Evolutionary conservation across 1,140 invertebrate species (phyloP).

Genomic region (Littorina saxatilis): DNA sequence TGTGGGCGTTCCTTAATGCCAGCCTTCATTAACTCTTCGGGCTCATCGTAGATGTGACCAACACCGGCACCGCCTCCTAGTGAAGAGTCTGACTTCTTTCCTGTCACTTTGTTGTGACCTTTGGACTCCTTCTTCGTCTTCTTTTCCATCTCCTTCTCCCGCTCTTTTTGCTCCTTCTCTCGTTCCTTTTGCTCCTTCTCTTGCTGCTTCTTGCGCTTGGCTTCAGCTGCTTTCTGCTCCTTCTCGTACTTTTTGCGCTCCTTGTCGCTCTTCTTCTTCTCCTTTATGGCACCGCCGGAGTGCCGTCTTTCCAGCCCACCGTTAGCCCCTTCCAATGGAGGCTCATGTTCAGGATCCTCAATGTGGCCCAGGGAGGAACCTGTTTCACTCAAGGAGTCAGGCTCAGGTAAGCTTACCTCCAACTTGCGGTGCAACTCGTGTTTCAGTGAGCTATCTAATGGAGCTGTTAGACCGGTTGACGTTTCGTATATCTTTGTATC

Average conservation of each 20-base stretch:
- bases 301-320: background rate
- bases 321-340: background rate
- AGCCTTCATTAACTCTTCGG: background rate
- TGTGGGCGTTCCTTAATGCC: background rate
- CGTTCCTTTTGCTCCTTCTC: conserved; percentile 15
- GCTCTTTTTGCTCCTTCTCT: conserved; percentile 22
- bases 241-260: conserved; percentile 26
- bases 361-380: background rate
- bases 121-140: conserved; percentile 20
- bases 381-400: background rate
- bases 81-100: background rate
- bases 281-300: background rate
- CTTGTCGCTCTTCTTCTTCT: conserved; percentile 31
- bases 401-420: background rate
- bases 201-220: conserved; percentile 22
- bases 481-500: conserved; percentile 25
- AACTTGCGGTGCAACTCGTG: background rate
- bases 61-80: too few species aligned
- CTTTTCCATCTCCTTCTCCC: conserved; percentile 29
- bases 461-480: conserved; percentile 10
- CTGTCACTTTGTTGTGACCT: conserved; percentile 17
- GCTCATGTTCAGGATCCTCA: background rate
- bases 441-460: background rate
- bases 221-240: conserved; percentile 25
- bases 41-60: conserved; percentile 30